Percentiles rank a stretch among this genome's conserved stretches.
These are phyloP conservation scores for Ips typographus DNA, from an alignment of 1,140 invertebrate species.

Conservation along the genomic window DNA sequence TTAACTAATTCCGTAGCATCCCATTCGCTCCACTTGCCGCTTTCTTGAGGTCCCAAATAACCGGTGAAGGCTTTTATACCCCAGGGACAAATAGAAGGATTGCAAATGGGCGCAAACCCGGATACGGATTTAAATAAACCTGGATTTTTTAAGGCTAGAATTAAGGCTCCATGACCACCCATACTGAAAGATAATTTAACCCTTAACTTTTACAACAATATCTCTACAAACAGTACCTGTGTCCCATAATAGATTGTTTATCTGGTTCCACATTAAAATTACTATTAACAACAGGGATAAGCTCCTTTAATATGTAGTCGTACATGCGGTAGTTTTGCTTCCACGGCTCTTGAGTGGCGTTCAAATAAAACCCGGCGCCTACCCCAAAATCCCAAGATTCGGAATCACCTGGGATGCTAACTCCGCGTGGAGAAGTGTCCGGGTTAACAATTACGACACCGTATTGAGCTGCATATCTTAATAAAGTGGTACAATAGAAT, in stretches of 20 bases:
- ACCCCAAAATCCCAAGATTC: slow-evolving; percentile 93
- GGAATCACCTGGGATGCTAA: slow-evolving; percentile 86
- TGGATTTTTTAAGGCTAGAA: slow-evolving; percentile 90
- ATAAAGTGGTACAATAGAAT: too few species aligned
- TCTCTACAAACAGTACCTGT: slow-evolving; percentile 60
- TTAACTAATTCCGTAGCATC: slow-evolving; percentile 85
- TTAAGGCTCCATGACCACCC: slow-evolving; percentile 96
- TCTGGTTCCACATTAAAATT: slow-evolving; percentile 68
- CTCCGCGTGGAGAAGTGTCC: slow-evolving; percentile 93
- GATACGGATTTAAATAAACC: slow-evolving; percentile 87
- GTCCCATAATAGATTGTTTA: slow-evolving; percentile 81
- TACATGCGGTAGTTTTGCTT: slow-evolving; percentile 95
- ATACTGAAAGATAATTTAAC: slow-evolving; percentile 74
- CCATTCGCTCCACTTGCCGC: slow-evolving; percentile 76
- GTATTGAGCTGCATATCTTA: slow-evolving; percentile 71
- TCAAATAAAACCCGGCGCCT: slow-evolving; percentile 94
- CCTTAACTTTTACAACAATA: too few species aligned
- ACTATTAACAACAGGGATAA: slow-evolving; percentile 74
- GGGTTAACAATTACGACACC: slow-evolving; percentile 86
- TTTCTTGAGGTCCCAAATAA: slow-evolving; percentile 76
- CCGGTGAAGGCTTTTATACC: slow-evolving; percentile 85
- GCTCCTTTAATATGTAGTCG: slow-evolving; percentile 91
- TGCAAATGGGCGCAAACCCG: slow-evolving; percentile 95
- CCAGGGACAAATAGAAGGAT: slow-evolving; percentile 84
- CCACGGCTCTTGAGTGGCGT: slow-evolving; percentile 91